These are phyloP conservation scores for Homalodisca vitripennis DNA, from an alignment of 1,140 invertebrate species.

Conservation along the genomic window DNA sequence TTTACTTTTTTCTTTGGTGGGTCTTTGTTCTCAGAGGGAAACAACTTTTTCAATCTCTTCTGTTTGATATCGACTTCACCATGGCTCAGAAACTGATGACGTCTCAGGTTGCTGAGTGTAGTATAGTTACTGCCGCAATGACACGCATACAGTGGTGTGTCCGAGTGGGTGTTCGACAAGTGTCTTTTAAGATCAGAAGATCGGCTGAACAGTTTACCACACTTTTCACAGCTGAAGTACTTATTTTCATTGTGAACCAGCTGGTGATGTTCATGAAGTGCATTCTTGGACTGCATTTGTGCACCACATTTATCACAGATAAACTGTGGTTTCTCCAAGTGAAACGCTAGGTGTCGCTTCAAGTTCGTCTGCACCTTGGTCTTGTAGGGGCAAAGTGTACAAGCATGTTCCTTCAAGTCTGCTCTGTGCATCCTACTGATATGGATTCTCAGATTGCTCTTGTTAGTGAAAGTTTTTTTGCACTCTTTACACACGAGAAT, in stretches of 20 bases:
- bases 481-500: constrained; percentile 21
- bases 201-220: constrained; percentile 25
- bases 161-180: constrained; percentile 14
- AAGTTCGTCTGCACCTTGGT: constrained; percentile 23
- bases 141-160: constrained; percentile 16
- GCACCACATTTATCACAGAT: constrained; percentile 30
- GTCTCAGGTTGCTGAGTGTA: constrained; percentile 4
- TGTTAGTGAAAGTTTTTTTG: constrained; percentile 23
- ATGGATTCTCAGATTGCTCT: constrained; percentile 17
- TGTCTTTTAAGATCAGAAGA: constrained; percentile 21
- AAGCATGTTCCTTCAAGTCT: neutral
- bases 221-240: constrained; percentile 31
- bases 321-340: constrained; percentile 27
- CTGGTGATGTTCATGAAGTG: constrained; percentile 20
- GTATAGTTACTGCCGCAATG: constrained; percentile 30
- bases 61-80: neutral
- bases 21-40: neutral
- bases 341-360: constrained; percentile 16
- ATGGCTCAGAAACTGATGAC: constrained; percentile 25
- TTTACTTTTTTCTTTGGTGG: constrained; percentile 1
- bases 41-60: constrained; percentile 17
- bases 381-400: constrained; percentile 25
- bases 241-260: constrained; percentile 23
- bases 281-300: constrained; percentile 2
- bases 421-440: neutral